A percentile compares a stretch with the other conserved stretches of the same genome.
phyloP scores from a whole-genome alignment of 2,113 vertebrate species.

The Phodopus roborovskii region DNA sequence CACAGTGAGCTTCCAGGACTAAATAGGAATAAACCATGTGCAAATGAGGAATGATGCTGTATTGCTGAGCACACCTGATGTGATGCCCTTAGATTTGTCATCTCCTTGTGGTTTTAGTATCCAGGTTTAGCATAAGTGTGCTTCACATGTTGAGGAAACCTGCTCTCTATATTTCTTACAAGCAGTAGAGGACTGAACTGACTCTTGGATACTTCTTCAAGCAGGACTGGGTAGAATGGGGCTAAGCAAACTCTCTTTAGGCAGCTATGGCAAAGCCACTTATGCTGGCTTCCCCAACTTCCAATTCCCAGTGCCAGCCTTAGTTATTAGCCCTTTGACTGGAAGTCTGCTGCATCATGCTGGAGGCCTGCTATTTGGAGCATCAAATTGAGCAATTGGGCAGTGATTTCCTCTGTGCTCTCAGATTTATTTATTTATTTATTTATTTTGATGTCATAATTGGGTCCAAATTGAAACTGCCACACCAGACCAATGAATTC shows the following conservation, averaged over 20 bases:
- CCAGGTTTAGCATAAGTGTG: background rate
- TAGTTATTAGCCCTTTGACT: background rate
- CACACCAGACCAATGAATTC: slow-evolving; percentile 58
- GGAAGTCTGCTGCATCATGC: background rate
- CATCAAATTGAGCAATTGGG: slow-evolving; percentile 46
- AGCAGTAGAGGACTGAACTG: background rate
- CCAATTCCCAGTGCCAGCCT: background rate
- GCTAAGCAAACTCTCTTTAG: slow-evolving; percentile 19
- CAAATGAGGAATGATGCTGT: background rate
- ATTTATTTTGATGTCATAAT: slow-evolving; percentile 53
- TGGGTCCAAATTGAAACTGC: slow-evolving; percentile 57
- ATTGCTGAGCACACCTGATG: background rate
- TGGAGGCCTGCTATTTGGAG: slow-evolving; percentile 41
- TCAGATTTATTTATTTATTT: slow-evolving; percentile 14
- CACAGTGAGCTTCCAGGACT: background rate
- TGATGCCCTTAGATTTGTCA: background rate
- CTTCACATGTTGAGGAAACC: background rate
- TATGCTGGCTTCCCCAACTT: background rate
- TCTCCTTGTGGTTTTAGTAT: slow-evolving; percentile 11
- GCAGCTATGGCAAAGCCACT: background rate
- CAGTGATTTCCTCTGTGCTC: slow-evolving; percentile 62
- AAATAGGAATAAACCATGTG: slow-evolving; percentile 22
- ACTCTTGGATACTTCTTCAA: background rate
- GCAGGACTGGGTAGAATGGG: background rate
- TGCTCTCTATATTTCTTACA: background rate